These are phyloP conservation scores for Parazoanthus swiftii DNA, from an alignment of 92 coral and sea anemone genomes.

Conservation along the genomic window DNA sequence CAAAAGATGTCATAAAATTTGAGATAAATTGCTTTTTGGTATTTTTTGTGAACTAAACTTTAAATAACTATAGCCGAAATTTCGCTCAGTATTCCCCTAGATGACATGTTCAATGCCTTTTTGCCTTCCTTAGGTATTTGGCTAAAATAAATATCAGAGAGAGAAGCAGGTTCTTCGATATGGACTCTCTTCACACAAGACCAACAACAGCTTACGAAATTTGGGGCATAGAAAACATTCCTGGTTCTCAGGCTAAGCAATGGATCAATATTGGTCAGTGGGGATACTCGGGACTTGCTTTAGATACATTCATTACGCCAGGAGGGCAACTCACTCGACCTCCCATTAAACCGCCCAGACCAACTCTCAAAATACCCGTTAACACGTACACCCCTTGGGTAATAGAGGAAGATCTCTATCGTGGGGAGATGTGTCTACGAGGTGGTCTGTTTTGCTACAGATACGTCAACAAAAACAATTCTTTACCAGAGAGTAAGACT, in stretches of 20 bases:
- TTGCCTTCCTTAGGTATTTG: not conserved
- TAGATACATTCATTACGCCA: not conserved
- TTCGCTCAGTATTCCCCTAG: no score
- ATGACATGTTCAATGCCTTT: not conserved
- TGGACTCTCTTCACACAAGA: not conserved
- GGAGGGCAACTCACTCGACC: not conserved
- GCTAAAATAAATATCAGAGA: not conserved
- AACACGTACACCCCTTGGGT: not conserved
- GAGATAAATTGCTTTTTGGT: no score
- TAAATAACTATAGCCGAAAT: no score
- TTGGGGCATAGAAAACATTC: not conserved
- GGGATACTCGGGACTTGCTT: not conserved
- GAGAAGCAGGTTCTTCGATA: not conserved
- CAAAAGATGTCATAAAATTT: no score
- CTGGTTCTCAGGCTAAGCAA: not conserved
- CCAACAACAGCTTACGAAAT: not conserved
- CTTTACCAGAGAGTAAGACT: not conserved
- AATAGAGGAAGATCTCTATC: not conserved
- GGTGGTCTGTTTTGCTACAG: constrained; percentile 11
- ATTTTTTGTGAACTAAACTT: no score
- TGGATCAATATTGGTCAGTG: not conserved
- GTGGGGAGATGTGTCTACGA: not conserved
- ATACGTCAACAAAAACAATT: not conserved
- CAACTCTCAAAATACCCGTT: not conserved
- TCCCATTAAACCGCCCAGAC: not conserved